Conservation (phyloP, 2,888 invertebrate genomes). For the Chalcosyrphus nemorum region DNA sequence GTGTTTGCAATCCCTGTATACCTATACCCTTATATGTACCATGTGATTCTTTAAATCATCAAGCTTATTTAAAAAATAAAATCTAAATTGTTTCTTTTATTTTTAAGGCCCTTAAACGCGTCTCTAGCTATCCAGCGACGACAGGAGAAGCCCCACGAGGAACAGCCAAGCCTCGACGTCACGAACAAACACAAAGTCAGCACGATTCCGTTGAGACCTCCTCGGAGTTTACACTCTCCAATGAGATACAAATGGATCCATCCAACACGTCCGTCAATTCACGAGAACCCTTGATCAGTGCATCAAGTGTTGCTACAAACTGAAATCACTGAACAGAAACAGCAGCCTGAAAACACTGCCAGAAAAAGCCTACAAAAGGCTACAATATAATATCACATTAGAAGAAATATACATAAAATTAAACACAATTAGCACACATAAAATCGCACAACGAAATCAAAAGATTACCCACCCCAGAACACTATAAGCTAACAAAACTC, state of each 20-base stretch:
- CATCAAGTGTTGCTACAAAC: constrained; percentile 75
- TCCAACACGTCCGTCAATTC: constrained; percentile 82
- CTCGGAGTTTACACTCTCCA: constrained; percentile 79
- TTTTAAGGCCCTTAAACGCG: constrained; percentile 85
- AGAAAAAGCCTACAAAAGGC: not conserved
- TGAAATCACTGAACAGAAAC: constrained; percentile 1
- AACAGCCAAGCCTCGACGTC: constrained; percentile 81
- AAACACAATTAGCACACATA: constrained; percentile 36
- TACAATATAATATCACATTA: constrained; percentile 10
- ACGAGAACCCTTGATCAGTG: constrained; percentile 86
- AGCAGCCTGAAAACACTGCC: constrained; percentile 39
- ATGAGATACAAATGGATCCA: constrained; percentile 78
- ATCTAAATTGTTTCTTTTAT: no score
- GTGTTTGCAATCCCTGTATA: no score
- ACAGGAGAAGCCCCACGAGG: constrained; percentile 81
- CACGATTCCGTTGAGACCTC: constrained; percentile 84
- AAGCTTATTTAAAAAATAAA: no score
- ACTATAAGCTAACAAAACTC: not conserved
- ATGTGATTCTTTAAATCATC: no score
- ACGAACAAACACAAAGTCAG: constrained; percentile 86
- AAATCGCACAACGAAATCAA: constrained; percentile 58
- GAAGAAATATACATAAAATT: constrained; percentile 30
- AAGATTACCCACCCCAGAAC: not conserved
- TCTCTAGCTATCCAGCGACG: constrained; percentile 86
- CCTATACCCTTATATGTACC: no score